Percentiles rank a stretch among this genome's conserved stretches.
These are phyloP conservation scores for Phymorhynchus buccinoides DNA, from an alignment of 1,140 invertebrate genomes.

Conservation along the genomic window DNA sequence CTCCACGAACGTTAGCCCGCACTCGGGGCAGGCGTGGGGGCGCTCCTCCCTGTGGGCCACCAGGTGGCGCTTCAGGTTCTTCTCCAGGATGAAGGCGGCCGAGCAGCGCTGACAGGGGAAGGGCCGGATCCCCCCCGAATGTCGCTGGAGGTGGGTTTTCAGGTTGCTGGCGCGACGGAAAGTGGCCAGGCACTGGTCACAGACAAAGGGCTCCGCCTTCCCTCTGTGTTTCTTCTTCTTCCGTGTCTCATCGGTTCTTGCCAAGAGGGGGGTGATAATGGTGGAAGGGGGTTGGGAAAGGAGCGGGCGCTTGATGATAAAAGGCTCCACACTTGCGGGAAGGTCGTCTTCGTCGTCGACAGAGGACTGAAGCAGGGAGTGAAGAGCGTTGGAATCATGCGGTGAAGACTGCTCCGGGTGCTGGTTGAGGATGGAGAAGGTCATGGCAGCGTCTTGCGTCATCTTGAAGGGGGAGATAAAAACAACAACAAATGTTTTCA, in stretches of 20 bases:
- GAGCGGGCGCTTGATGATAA: too few species aligned
- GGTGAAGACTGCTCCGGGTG: too few species aligned
- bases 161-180: conserved; percentile 18
- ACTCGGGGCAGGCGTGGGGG: conserved; percentile 9
- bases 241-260: background rate
- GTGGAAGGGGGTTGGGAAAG: background rate
- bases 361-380: background rate
- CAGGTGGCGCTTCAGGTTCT: conserved; percentile 18
- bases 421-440: too few species aligned
- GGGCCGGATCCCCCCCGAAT: background rate
- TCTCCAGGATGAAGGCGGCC: conserved; percentile 5
- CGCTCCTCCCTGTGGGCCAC: conserved; percentile 11
- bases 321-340: too few species aligned
- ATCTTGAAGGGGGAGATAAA: too few species aligned
- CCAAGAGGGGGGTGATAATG: background rate
- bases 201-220: background rate
- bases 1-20: conserved; percentile 22
- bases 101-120: background rate
- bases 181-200: conserved; percentile 1
- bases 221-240: background rate
- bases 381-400: too few species aligned
- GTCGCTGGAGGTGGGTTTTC: conserved; percentile 14
- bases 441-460: too few species aligned
- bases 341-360: background rate
- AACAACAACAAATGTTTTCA: too few species aligned